phyloP scores from a whole-genome alignment of 2,113 vertebrate species.

The Cisticola juncidis region DNA sequence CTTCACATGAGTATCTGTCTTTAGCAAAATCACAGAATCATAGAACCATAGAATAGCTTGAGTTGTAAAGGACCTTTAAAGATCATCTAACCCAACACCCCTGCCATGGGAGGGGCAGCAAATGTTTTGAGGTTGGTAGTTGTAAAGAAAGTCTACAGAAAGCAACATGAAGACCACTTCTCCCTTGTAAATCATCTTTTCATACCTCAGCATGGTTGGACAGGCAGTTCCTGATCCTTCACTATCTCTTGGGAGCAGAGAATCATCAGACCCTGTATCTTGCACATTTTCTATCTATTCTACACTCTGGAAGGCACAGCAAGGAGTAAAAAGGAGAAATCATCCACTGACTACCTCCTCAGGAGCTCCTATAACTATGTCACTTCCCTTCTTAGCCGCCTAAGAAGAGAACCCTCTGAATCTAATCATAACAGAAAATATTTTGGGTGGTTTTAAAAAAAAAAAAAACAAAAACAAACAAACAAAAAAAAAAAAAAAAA shows the following conservation, averaged over 20 bases:
- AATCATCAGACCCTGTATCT: background rate
- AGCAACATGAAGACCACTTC: background rate
- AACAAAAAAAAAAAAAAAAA: too few relatives aligned
- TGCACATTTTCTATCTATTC: background rate
- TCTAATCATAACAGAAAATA: background rate
- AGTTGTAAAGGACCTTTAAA: background rate
- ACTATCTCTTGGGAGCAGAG: background rate
- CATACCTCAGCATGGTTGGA: background rate
- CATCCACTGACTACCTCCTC: background rate
- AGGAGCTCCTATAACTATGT: background rate
- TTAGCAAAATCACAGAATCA: background rate
- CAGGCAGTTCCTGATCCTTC: background rate
- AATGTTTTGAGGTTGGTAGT: background rate
- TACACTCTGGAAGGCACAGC: background rate
- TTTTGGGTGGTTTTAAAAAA: accelerated
- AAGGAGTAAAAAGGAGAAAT: background rate
- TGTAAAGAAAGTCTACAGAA: background rate
- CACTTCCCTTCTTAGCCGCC: background rate
- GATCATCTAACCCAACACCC: background rate
- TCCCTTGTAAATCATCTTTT: background rate
- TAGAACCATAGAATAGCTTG: background rate
- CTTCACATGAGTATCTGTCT: background rate
- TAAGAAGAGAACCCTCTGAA: background rate
- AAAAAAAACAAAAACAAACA: too few relatives aligned
- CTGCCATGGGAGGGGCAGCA: background rate